phyloP scores from a whole-genome alignment of 2,888 invertebrate genomes.

The Caenorhabditis sinica region DNA sequence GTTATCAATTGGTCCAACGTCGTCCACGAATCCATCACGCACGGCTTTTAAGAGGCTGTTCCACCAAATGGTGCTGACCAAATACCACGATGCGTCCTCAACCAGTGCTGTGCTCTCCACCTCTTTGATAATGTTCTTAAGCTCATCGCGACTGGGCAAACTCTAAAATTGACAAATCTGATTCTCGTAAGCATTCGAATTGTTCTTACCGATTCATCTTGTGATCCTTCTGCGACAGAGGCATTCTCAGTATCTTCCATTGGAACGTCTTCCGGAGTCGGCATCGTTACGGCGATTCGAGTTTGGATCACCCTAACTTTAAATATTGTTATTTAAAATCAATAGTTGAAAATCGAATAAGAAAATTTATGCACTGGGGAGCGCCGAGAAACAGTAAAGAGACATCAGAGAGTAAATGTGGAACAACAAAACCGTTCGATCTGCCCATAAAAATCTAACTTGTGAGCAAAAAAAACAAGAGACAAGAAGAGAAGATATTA shows the following conservation, averaged over 20 bases:
- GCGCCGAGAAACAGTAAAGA: no score
- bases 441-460: no score
- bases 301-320: constrained; percentile 46
- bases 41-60: constrained; percentile 57
- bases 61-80: constrained; percentile 76
- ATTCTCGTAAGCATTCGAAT: not conserved
- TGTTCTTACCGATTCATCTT: constrained; percentile 6
- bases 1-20: constrained; percentile 72
- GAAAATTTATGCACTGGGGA: no score
- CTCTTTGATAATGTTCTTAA: constrained; percentile 51
- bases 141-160: constrained; percentile 40
- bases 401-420: no score
- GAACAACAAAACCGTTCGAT: no score
- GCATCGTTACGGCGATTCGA: constrained; percentile 34
- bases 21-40: constrained; percentile 64
- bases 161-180: not conserved
- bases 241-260: constrained; percentile 53
- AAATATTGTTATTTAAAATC: constrained; percentile 3
- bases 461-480: no score
- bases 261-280: constrained; percentile 57
- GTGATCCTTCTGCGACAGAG: constrained; percentile 1
- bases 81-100: constrained; percentile 68
- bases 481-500: no score
- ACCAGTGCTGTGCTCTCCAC: constrained; percentile 56
- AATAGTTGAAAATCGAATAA: not conserved